Evolutionary conservation across 1,140 invertebrate species (phyloP).

Genomic region (Cydia fagiglandana): DNA sequence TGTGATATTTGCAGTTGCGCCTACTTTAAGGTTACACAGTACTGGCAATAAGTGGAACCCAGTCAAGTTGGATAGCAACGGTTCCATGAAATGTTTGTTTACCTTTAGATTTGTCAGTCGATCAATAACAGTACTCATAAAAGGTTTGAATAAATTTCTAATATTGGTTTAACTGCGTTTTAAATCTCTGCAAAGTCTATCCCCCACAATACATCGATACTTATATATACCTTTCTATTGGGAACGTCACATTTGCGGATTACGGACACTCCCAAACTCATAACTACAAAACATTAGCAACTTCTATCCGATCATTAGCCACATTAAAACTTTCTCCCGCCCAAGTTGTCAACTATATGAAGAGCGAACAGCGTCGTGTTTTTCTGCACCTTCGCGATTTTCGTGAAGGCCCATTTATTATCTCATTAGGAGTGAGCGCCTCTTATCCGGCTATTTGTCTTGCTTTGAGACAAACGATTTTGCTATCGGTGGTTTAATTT

Average conservation of each 20-base stretch:
- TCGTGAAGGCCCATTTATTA: constrained; percentile 43
- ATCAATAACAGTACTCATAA: no score
- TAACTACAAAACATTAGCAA: constrained; percentile 2
- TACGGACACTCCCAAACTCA: neutral
- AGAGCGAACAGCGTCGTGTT: neutral
- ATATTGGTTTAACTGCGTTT: no score
- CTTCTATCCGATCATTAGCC: constrained; percentile 3
- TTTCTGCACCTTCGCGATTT: constrained; percentile 41
- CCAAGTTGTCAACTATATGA: constrained; percentile 22
- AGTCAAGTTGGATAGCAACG: no score
- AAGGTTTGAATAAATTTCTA: no score
- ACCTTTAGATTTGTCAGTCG: no score
- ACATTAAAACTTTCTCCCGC: constrained; percentile 8
- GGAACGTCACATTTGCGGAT: neutral
- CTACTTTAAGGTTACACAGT: no score
- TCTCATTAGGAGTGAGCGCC: constrained; percentile 43
- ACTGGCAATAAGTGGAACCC: no score
- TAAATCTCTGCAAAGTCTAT: no score
- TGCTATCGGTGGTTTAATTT: constrained; percentile 4
- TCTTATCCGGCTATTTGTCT: constrained; percentile 48
- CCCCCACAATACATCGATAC: no score
- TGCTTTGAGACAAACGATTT: constrained; percentile 36
- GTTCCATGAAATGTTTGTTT: no score
- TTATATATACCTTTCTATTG: neutral
- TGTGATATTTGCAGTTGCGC: no score